Base-by-base conservation (phyloP, 2,113 vertebrate genomes). In the Puffinus mauretanicus region DNA sequence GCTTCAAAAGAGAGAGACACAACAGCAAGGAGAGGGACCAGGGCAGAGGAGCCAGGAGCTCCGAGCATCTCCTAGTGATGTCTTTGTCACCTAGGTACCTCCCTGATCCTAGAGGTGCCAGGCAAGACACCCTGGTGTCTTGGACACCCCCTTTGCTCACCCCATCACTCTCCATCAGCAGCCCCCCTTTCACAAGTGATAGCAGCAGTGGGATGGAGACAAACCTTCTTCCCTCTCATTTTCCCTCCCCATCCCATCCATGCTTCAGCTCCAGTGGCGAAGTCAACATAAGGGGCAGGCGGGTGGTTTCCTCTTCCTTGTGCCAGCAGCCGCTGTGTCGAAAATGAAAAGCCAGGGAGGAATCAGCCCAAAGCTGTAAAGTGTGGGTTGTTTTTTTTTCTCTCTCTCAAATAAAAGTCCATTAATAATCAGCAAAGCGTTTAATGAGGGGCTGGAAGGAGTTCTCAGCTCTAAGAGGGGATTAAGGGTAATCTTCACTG, bases 391-490 rank as follows among this genome's bases (percentile, higher is more conserved):
- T 14, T 7, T 46, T 51, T 51, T 29, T 26, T 21, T 26, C 10
- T 2, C 25, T 38, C 38, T 75, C 77, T 62, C 58, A 62, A 73
- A 84, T 60, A 40, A 54, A 94, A 91, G 16, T 13, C 92, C 92
- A 80, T 91, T 91, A 87, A 89, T 29, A 93, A 94, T 32, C 38
- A 96, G 81, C 76, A 94, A 95, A 88, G 80, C 54, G 0, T 96
- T 96, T 94, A 96, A 95, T 89, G 86, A 83, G 52, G 70, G 66
- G 58, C 88, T 79, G 54, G 90, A 46, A 94, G 57, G 90, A 82
- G 77, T 58, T 82, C 77, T 91, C 57, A 66, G 70, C 88, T 4
- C 26, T 18, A 40, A 73, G 75, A 81, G 62, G 67, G 93, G 78
- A 66, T 92, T 40, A 13, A n/a, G 55, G 49, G 54, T 51, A 47